Evolutionary conservation across 2,888 invertebrate genomes (phyloP).

Genomic region (Drosophila macrospina): DNA sequence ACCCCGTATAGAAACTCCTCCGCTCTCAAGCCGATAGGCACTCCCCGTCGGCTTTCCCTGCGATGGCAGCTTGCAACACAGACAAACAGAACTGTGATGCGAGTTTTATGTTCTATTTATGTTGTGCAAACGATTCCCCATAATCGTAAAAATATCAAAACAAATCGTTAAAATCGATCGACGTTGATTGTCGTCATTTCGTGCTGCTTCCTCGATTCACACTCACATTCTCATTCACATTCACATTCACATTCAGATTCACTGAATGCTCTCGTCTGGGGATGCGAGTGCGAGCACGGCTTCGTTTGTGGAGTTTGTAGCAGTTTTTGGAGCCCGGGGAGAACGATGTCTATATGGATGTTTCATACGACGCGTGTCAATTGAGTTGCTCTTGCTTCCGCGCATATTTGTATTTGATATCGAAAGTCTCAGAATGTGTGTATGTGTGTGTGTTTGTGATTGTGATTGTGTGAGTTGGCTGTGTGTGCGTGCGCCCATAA

Average conservation of each 20-base stretch:
- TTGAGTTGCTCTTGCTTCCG: slow-evolving; percentile 56
- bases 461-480: no score
- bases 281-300: slow-evolving; percentile 38
- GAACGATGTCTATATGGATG: slow-evolving; percentile 27
- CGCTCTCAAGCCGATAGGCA: slow-evolving; percentile 3
- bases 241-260: slow-evolving; percentile 55
- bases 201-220: slow-evolving; percentile 37
- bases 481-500: slow-evolving; percentile 44
- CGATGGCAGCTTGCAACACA: slow-evolving; percentile 1
- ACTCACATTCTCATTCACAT: slow-evolving; percentile 15
- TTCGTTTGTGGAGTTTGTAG: slow-evolving; percentile 63
- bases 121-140: slow-evolving; percentile 85
- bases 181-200: slow-evolving; percentile 63
- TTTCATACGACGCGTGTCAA: slow-evolving; percentile 73
- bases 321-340: slow-evolving; percentile 34
- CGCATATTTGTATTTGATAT: slow-evolving; percentile 61
- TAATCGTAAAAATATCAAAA: slow-evolving; percentile 86
- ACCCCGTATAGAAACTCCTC: slow-evolving; percentile 15
- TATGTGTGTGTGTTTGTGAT: slow-evolving; percentile 22
- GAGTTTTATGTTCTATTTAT: slow-evolving; percentile 85
- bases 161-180: slow-evolving; percentile 86
- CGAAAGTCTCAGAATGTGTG: slow-evolving; percentile 26
- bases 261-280: slow-evolving; percentile 36
- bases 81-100: slow-evolving; percentile 40
- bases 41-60: slow-evolving; percentile 1